These are phyloP conservation scores for Pammene aurita DNA, from an alignment of 2,888 invertebrate genomes.

Conservation along the genomic window DNA sequence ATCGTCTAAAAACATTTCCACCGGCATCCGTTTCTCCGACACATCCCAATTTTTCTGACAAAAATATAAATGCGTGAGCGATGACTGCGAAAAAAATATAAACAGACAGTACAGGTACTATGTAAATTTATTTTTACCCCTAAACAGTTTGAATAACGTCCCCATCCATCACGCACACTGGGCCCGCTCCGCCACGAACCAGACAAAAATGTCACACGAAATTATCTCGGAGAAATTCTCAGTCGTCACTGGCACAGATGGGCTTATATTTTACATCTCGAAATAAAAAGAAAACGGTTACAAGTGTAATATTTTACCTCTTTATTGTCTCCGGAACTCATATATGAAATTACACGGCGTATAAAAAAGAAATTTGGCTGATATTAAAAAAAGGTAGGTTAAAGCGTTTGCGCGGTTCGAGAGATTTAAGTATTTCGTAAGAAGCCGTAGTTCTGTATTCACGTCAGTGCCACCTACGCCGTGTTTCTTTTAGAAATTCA, in stretches of 20 bases:
- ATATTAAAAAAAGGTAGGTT: slow-evolving; percentile 44
- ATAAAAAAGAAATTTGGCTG: slow-evolving; percentile 41
- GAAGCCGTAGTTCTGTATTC: slow-evolving; percentile 39
- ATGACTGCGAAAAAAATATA: slow-evolving; percentile 40
- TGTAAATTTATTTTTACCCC: slow-evolving; percentile 45
- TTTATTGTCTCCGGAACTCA: slow-evolving; percentile 46
- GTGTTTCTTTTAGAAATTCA: slow-evolving; percentile 38
- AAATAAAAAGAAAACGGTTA: slow-evolving; percentile 51
- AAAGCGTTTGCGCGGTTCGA: slow-evolving; percentile 36
- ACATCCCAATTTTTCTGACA: slow-evolving; percentile 36
- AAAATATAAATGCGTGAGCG: slow-evolving; percentile 41
- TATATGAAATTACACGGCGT: slow-evolving; percentile 47
- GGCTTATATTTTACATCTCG: slow-evolving; percentile 50
- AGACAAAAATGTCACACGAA: slow-evolving; percentile 45
- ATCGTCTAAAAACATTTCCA: slow-evolving; percentile 35
- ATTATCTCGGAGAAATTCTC: slow-evolving; percentile 47
- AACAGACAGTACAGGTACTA: slow-evolving; percentile 42
- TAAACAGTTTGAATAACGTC: slow-evolving; percentile 43
- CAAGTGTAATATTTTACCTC: slow-evolving; percentile 49
- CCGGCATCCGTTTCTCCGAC: slow-evolving; percentile 33
- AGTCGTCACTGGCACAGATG: slow-evolving; percentile 47
- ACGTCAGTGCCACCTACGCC: slow-evolving; percentile 36
- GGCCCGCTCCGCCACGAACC: slow-evolving; percentile 29
- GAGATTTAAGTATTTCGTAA: slow-evolving; percentile 47
- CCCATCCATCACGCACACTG: slow-evolving; percentile 47